A percentile compares a stretch with the other conserved stretches of the same genome.
These are phyloP conservation scores for Drosophila emarginata DNA, from an alignment of 2,888 invertebrate species.

Conservation along the genomic window DNA sequence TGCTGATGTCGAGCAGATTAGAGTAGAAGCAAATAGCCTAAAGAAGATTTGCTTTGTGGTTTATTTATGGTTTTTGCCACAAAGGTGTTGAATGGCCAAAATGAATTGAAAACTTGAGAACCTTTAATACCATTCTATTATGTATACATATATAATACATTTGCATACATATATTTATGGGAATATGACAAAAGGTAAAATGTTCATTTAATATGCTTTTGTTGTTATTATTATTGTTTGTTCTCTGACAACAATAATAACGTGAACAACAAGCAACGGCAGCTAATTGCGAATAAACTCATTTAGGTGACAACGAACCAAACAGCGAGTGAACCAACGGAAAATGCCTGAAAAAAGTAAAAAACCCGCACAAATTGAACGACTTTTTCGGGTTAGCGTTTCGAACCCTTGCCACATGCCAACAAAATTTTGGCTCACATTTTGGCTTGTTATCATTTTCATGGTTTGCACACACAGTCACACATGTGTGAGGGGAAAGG, in stretches of 20 bases:
- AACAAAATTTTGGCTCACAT: slow-evolving; percentile 47
- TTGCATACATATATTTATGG: no score
- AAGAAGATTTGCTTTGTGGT: slow-evolving; percentile 1
- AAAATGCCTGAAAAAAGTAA: slow-evolving; percentile 17
- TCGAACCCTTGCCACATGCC: slow-evolving; percentile 15
- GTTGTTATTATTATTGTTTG: slow-evolving; percentile 43
- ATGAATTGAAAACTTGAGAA: background rate
- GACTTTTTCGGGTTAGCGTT: slow-evolving; percentile 38
- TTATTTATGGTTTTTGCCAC: slow-evolving; percentile 4
- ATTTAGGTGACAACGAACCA: slow-evolving; percentile 56
- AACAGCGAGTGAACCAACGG: slow-evolving; percentile 5
- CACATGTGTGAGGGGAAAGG: background rate
- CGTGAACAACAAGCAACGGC: slow-evolving; percentile 27
- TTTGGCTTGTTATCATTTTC: slow-evolving; percentile 68
- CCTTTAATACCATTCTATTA: background rate
- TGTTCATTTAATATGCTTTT: slow-evolving; percentile 36
- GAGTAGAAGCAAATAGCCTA: slow-evolving; percentile 1
- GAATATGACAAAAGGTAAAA: slow-evolving; percentile 17
- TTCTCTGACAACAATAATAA: slow-evolving; percentile 29
- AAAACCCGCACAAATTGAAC: slow-evolving; percentile 48
- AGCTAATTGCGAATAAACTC: slow-evolving; percentile 72
- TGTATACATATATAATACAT: background rate
- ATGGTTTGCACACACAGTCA: slow-evolving; percentile 52
- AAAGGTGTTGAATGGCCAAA: slow-evolving; percentile 8
- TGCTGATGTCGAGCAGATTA: slow-evolving; percentile 26